Percentiles rank a stretch among this genome's conserved stretches.
Conservation (phyloP, 2,888 invertebrate genomes). For the Andrena camellia region DNA sequence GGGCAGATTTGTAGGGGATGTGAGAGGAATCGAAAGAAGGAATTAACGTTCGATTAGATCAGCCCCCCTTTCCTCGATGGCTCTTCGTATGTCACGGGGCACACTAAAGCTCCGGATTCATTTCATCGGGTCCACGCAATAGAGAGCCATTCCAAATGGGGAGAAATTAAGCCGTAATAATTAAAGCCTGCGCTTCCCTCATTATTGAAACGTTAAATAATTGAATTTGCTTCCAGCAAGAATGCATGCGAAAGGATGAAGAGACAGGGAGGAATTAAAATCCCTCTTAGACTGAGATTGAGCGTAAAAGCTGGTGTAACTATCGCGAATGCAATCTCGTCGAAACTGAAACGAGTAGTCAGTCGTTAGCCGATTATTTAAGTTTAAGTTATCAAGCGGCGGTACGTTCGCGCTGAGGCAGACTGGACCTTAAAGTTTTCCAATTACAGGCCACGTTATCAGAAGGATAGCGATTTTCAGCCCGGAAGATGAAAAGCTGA, state of each 20-base stretch:
- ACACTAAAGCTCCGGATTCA: slow-evolving; percentile 24
- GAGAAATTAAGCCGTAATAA: background rate
- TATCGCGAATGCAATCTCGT: background rate
- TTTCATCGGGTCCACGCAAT: slow-evolving; percentile 7
- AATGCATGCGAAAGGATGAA: too few relatives aligned
- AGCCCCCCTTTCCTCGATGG: slow-evolving; percentile 34
- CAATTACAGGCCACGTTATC: slow-evolving; percentile 88
- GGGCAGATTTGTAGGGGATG: slow-evolving; percentile 43
- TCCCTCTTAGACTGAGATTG: background rate
- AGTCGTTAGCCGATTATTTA: slow-evolving; percentile 32
- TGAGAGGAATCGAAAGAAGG: slow-evolving; percentile 18
- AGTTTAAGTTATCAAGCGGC: slow-evolving; percentile 16
- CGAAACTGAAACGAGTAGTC: background rate
- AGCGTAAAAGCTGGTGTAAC: background rate
- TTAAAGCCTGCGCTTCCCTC: background rate
- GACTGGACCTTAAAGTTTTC: slow-evolving; percentile 42
- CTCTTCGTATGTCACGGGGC: background rate
- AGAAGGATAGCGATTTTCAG: slow-evolving; percentile 90
- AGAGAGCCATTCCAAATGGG: background rate
- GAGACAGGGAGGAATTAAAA: background rate
- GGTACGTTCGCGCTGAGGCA: background rate
- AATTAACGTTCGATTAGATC: slow-evolving; percentile 60
- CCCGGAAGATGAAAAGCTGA: slow-evolving; percentile 87
- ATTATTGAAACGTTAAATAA: background rate
- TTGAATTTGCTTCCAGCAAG: background rate